Conservation (phyloP, 2,888 invertebrate species). For the Ametastegia equiseti region DNA sequence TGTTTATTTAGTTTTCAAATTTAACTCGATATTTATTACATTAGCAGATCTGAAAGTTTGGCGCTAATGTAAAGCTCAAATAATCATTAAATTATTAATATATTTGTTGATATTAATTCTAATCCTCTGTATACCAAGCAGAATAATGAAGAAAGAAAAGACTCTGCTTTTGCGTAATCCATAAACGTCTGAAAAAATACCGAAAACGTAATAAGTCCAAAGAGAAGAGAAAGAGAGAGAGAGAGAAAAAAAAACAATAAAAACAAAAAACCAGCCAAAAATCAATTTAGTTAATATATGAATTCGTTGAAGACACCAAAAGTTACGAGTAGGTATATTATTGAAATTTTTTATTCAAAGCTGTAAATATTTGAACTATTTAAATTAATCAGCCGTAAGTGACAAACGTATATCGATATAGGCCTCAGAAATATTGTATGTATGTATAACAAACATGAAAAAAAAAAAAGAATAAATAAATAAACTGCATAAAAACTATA, state of each 20-base stretch:
- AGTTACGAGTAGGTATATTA: slow-evolving; percentile 50
- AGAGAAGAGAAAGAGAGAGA: background rate
- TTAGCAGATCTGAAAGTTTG: slow-evolving; percentile 7
- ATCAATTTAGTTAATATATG: slow-evolving; percentile 36
- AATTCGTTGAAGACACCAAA: no score
- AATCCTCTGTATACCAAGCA: background rate
- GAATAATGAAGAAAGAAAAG: background rate
- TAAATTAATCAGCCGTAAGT: background rate
- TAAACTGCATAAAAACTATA: slow-evolving; percentile 6
- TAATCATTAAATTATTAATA: slow-evolving; percentile 26
- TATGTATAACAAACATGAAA: background rate
- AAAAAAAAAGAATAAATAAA: no score
- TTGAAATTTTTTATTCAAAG: slow-evolving; percentile 57
- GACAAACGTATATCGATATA: slow-evolving; percentile 18
- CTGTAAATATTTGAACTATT: slow-evolving; percentile 59
- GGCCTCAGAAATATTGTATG: background rate
- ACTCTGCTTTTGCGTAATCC: background rate
- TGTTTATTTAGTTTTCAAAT: slow-evolving; percentile 49
- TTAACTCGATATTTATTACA: slow-evolving; percentile 2
- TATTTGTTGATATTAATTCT: slow-evolving; percentile 16
- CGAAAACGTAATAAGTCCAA: background rate
- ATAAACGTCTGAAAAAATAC: background rate
- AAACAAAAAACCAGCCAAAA: no score
- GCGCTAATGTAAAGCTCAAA: slow-evolving; percentile 30
- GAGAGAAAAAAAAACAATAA: slow-evolving; percentile 41